Percentiles rank a stretch among this genome's conserved stretches.
phyloP scores from a whole-genome alignment of 2,797 vertebrate species.

The Thripadectes ignobilis region DNA sequence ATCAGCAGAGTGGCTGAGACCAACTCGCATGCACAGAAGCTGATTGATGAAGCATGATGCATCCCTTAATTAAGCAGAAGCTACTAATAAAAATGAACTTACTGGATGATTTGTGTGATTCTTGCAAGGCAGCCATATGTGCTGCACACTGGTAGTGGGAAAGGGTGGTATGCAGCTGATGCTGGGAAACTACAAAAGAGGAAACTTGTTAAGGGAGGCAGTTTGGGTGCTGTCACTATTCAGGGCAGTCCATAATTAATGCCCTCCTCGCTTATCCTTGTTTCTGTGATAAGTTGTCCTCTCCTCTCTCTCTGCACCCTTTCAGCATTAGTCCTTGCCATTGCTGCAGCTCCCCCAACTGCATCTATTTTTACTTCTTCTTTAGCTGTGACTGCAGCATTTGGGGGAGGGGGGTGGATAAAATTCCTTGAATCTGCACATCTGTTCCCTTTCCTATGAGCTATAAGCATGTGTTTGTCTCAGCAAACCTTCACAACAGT shows the following conservation, averaged over 20 bases:
- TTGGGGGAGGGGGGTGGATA: background rate
- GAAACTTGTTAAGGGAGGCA: conserved; percentile 12
- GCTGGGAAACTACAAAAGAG: background rate
- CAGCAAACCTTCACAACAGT: conserved; percentile 37
- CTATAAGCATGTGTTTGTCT: conserved; percentile 1
- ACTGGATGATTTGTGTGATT: conserved; percentile 66
- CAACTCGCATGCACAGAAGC: conserved; percentile 27
- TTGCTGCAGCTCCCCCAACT: background rate
- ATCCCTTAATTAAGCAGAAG: conserved; percentile 74
- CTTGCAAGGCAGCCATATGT: conserved; percentile 50
- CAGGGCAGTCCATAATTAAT: conserved; percentile 38
- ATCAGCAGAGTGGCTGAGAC: background rate
- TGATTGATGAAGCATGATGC: conserved; percentile 69
- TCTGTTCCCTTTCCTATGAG: background rate
- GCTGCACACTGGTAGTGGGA: conserved; percentile 31
- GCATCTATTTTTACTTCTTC: conserved; percentile 24
- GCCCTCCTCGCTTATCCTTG: background rate
- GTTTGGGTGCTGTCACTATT: conserved; percentile 9
- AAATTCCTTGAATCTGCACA: conserved; percentile 39
- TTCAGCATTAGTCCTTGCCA: conserved; percentile 26
- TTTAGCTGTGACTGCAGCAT: conserved; percentile 36
- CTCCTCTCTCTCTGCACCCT: conserved; percentile 8
- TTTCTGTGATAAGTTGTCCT: conserved; percentile 4
- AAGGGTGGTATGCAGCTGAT: conserved; percentile 13
- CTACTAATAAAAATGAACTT: conserved; percentile 73